Evolutionary conservation across 1,140 invertebrate genomes (phyloP).

Genomic region (Cotesia glomerata): DNA sequence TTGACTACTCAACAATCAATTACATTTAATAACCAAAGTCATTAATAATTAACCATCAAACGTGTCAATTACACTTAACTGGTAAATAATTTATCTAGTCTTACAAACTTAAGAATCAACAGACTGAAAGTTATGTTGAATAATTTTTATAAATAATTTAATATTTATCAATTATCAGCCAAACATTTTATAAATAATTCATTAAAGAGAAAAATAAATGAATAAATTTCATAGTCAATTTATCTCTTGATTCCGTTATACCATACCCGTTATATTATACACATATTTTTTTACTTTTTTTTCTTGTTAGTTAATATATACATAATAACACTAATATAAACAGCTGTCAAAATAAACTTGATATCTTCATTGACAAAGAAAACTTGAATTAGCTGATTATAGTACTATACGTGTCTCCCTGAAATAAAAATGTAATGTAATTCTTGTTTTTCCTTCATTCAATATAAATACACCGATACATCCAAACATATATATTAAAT

Average conservation of each 20-base stretch:
- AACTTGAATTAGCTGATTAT: background rate
- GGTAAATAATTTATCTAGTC: background rate
- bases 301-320: background rate
- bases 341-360: constrained; percentile 12
- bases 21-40: too few relatives aligned
- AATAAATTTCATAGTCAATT: too few relatives aligned
- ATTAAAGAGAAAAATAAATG: too few relatives aligned
- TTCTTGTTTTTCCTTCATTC: constrained; percentile 30
- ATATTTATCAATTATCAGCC: too few relatives aligned
- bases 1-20: too few relatives aligned
- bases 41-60: background rate
- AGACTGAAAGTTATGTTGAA: too few relatives aligned
- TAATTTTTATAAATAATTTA: too few relatives aligned
- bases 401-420: background rate
- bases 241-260: too few relatives aligned
- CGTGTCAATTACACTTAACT: background rate
- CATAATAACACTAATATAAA: background rate
- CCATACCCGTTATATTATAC: too few relatives aligned
- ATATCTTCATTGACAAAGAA: constrained; percentile 5
- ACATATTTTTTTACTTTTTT: background rate
- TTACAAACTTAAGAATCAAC: too few relatives aligned
- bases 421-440: constrained; percentile 3
- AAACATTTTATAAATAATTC: too few relatives aligned
- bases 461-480: background rate
- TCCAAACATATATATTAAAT: too few relatives aligned